Base-by-base conservation (phyloP, 2,888 invertebrate genomes). In the Mimachlamys varia region DNA sequence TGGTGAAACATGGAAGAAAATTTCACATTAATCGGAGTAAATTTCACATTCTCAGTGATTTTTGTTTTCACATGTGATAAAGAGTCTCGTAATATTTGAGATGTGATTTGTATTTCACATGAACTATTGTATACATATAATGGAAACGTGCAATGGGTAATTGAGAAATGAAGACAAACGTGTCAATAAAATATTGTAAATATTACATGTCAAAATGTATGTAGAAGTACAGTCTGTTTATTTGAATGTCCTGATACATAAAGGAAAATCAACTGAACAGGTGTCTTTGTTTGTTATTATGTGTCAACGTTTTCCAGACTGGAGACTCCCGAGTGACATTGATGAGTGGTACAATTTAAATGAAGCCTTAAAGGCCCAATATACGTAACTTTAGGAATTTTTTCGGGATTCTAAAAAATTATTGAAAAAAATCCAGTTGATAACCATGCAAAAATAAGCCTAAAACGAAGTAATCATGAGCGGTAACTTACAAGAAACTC, bases 231-330 rank as follows among this genome's bases (percentile, higher is more conserved):
- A 76, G 76, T 76, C 33, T 76, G 76, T 76, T 76, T 12, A 58
- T 76, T 76, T 76, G 76, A 76, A 76, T 76, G 76, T 76, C 76
- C 76, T 27, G 76, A 76, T 76, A 76, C 76, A 76, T 76, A 76
- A 76, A 76, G 76, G 76, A 76, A 76, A 76, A 44, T 44, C 44
- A 44, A 44, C 44, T 76, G 3, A 76, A 27, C 76, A 27, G 7
- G 0, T 76, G 33, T 76, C 27, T 76, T 76, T 76, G 76, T 76
- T n/a, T 76, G 27, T 76, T 76, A 33, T 12, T 33, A 33, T 22
- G 27, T 27, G 22, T 33, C 22, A 7, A 58, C 58, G 2, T 58
- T 1, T 22, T 13, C 15, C 53, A 2, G 13, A 19, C 53, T 1
- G 5, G 19, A 15, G 50, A 50, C 50, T 50, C 50, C 50, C 15